A percentile compares a stretch with the other conserved stretches of the same genome.
Conservation (phyloP, 2,888 invertebrate genomes). For the Nymphalis urticae region DNA sequence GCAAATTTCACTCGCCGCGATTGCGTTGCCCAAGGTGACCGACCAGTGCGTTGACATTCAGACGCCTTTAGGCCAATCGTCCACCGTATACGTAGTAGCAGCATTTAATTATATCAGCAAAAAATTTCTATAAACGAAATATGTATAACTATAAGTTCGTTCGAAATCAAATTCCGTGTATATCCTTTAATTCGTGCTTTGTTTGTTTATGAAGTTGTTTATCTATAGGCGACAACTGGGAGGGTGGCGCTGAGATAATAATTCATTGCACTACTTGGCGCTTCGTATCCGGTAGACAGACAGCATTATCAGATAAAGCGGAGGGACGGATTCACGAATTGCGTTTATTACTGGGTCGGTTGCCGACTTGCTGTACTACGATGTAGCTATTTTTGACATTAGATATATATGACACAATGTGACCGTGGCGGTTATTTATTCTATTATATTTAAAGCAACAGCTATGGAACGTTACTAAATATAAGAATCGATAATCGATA, state of each 20-base stretch:
- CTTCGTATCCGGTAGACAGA: not conserved
- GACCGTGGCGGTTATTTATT: conserved; percentile 18
- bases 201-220: not conserved
- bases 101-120: not conserved
- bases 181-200: too few species aligned
- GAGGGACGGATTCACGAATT: conserved; percentile 52
- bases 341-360: conserved; percentile 55
- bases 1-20: conserved; percentile 59
- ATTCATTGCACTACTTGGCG: conserved; percentile 4
- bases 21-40: conserved; percentile 70
- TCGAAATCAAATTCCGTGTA: too few species aligned
- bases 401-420: conserved; percentile 21
- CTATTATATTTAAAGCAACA: not conserved
- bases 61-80: conserved; percentile 54
- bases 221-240: not conserved
- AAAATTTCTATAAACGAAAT: not conserved
- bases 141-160: too few species aligned
- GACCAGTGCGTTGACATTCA: conserved; percentile 76
- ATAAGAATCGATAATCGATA: too few species aligned
- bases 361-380: conserved; percentile 38
- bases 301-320: conserved; percentile 53
- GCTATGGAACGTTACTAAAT: not conserved
- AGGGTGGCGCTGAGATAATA: not conserved
- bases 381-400: conserved; percentile 21
- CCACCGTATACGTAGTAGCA: not conserved